Conservation (phyloP, 2,113 vertebrate species). For the Microcebus ravelobensis region DNA sequence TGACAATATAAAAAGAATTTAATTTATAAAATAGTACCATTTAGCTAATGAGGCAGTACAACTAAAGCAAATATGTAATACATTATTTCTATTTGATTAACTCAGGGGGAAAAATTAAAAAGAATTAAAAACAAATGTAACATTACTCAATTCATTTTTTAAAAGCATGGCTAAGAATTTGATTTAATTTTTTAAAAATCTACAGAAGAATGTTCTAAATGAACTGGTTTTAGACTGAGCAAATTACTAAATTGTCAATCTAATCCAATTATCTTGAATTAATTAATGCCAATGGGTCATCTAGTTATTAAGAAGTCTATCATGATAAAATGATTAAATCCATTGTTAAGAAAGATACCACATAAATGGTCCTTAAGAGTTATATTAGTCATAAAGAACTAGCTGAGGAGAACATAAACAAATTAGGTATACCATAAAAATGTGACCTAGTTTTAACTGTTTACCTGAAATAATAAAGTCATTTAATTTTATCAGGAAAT, state of each 20-base stretch:
- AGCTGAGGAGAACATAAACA: not conserved
- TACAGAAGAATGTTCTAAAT: constrained; percentile 31
- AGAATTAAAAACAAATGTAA: constrained; percentile 44
- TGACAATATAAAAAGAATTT: constrained; percentile 44
- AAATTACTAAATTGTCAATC: constrained; percentile 23
- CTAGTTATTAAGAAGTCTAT: not conserved
- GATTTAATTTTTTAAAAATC: not conserved
- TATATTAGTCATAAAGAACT: constrained; percentile 11
- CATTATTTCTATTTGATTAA: not conserved
- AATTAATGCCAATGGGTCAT: not conserved
- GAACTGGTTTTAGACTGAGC: constrained; percentile 26
- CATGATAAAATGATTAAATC: not conserved
- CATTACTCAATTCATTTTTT: constrained; percentile 27
- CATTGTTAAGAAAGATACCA: not conserved
- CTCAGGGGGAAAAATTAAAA: constrained; percentile 24
- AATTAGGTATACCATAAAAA: not conserved
- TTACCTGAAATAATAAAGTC: constrained; percentile 24
- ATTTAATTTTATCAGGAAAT: constrained; percentile 35
- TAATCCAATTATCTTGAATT: constrained; percentile 30
- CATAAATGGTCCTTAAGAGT: not conserved
- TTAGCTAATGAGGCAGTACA: not conserved
- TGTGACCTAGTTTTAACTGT: not conserved
- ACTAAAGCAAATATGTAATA: constrained; percentile 29
- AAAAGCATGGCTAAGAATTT: constrained; percentile 31
- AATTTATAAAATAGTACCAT: constrained; percentile 17